These are phyloP conservation scores for Eira barbara DNA, from an alignment of 2,113 vertebrate species.

Conservation along the genomic window DNA sequence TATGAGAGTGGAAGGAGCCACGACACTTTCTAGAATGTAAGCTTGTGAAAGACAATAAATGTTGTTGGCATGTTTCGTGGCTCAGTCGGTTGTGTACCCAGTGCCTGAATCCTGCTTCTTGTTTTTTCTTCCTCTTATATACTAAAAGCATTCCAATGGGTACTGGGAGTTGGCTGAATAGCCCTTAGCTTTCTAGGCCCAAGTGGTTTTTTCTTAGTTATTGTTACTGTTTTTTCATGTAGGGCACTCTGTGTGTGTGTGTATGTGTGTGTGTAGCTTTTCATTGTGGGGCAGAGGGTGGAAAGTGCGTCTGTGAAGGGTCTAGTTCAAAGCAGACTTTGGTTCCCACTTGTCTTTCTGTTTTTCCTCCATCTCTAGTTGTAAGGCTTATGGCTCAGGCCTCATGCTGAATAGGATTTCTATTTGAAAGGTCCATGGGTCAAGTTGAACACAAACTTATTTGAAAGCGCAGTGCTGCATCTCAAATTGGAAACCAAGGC, in stretches of 20 bases:
- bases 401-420: background rate
- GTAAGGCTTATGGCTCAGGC: background rate
- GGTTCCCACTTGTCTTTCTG: background rate
- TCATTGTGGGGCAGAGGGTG: background rate
- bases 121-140: background rate
- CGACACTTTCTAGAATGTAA: background rate
- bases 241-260: background rate
- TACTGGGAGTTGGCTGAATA: background rate
- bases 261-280: background rate
- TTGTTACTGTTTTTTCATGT: background rate
- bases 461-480: background rate
- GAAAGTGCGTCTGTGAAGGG: background rate
- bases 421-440: background rate
- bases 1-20: constrained; percentile 5
- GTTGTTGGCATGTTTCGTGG: background rate
- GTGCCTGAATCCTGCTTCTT: background rate
- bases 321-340: background rate
- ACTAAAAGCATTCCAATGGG: background rate
- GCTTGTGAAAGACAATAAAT: background rate
- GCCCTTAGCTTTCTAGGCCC: background rate
- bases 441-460: background rate
- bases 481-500: constrained; percentile 7
- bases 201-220: background rate
- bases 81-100: background rate
- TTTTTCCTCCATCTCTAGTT: background rate